A percentile compares a stretch with the other conserved stretches of the same genome.
Evolutionary conservation across 2,888 invertebrate species (phyloP).

Genomic region (Eurytoma adleriae): DNA sequence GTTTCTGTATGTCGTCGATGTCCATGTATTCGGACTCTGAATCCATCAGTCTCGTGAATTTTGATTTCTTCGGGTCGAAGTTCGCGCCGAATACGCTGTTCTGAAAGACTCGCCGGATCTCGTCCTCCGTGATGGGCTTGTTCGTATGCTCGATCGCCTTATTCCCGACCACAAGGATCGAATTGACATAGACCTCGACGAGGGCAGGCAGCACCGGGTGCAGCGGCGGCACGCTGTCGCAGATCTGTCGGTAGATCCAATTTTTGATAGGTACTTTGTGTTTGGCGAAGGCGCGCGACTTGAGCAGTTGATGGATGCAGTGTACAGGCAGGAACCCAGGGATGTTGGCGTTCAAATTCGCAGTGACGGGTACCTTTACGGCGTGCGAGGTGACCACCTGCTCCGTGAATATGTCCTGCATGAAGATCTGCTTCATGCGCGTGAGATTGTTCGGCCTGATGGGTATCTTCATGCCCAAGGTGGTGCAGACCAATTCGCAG

Average conservation of each 20-base stretch:
- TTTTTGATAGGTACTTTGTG: slow-evolving; percentile 97
- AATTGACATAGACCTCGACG: slow-evolving; percentile 96
- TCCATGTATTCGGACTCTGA: slow-evolving; percentile 78
- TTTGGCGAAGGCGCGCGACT: slow-evolving; percentile 95
- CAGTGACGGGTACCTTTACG: slow-evolving; percentile 96
- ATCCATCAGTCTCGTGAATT: slow-evolving; percentile 75
- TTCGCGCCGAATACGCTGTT: slow-evolving; percentile 87
- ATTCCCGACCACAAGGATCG: slow-evolving; percentile 86
- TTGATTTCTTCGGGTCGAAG: slow-evolving; percentile 79
- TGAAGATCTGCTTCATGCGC: slow-evolving; percentile 94
- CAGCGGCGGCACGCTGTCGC: slow-evolving; percentile 90
- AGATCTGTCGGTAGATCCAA: slow-evolving; percentile 97
- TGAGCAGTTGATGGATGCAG: slow-evolving; percentile 96
- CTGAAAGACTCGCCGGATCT: slow-evolving; percentile 86
- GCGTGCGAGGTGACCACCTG: slow-evolving; percentile 97
- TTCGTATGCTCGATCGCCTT: slow-evolving; percentile 88
- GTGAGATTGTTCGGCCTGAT: slow-evolving; percentile 91
- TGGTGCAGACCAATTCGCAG: slow-evolving; percentile 94
- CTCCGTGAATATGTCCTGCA: slow-evolving; percentile 97
- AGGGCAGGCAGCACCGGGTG: slow-evolving; percentile 95
- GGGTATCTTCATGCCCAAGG: slow-evolving; percentile 95
- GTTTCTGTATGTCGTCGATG: slow-evolving; percentile 80
- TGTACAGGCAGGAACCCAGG: slow-evolving; percentile 96
- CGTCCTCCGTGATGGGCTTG: slow-evolving; percentile 93
- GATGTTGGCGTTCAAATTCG: slow-evolving; percentile 90